Base-by-base conservation (phyloP, 2,888 invertebrate species). In the Kryphioiulus occultus region DNA sequence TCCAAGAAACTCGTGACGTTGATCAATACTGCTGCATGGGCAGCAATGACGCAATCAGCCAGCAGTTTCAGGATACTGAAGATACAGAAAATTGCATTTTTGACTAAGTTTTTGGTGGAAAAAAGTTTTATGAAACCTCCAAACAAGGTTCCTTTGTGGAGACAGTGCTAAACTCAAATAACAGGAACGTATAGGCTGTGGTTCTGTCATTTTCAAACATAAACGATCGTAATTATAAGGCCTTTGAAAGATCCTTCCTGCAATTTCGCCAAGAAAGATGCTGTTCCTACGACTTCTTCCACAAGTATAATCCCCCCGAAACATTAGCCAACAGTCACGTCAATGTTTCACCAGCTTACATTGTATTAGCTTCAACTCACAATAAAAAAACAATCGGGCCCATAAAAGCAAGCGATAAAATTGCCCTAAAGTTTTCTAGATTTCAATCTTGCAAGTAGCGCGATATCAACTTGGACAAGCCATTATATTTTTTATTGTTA, bases 321-420 rank as follows among this genome's bases (percentile, higher is more conserved):
- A 30, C 78, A 78, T 78, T 78, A 78, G 15, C 26, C 68, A 68
- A 68, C 68, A 68, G 68, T 68, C 22, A 68, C 68, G 68, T 68
- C 68, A 68, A 26, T 68, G 68, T 68, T 68, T 68, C 68, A 68
- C 68, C 78, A 78, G 10, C 30, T 78, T 78, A 30, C 15, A 26
- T 30, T 78, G 78, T 30, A 78, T 26, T 30, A 30, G 78, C 15
- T 78, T 78, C 78, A 30, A 78, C 78, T 30, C 78, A 30, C 78
- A 26, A 26, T 78, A 78, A 30, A 78, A 78, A 78, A 78, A 78
- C 78, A 30, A 78, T 78, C 22, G 26, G 30, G 30, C 78, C 30
- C 78, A 30, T 78, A 78, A 78, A 78, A 78, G 12, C 30, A 12
- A 15, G 26, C 78, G 78, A 78, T 78, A 78, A 78, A 78, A 78